Conservation (phyloP, 2,888 invertebrate genomes). For the Elaeidobius kamerunicus region DNA sequence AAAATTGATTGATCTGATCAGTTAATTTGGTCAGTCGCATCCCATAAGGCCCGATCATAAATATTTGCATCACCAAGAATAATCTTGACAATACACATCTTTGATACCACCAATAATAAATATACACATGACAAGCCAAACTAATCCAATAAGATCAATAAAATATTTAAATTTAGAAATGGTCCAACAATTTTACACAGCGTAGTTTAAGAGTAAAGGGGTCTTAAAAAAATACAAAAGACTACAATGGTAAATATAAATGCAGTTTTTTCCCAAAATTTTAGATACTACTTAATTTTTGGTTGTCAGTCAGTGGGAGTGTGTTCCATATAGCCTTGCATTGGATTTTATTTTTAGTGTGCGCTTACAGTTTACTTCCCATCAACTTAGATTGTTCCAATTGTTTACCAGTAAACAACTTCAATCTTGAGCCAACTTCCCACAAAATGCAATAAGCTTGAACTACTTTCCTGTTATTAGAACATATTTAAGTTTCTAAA, state of each 20-base stretch:
- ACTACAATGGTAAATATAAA: constrained; percentile 41
- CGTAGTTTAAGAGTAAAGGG: constrained; percentile 25
- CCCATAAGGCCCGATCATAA: neutral
- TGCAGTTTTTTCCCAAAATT: neutral
- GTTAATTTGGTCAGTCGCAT: constrained; percentile 2
- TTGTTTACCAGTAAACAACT: neutral
- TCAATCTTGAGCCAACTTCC: too few species aligned
- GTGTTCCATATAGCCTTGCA: neutral
- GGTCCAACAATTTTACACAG: constrained; percentile 40
- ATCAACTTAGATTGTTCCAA: neutral
- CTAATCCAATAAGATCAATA: neutral
- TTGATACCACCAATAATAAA: constrained; percentile 10
- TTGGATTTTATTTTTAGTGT: neutral
- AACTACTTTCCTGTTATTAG: too few species aligned
- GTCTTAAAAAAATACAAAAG: constrained; percentile 52
- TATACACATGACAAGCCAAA: neutral
- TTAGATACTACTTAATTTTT: constrained; percentile 4
- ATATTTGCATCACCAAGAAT: neutral
- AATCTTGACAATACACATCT: constrained; percentile 25
- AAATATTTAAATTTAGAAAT: constrained; percentile 39
- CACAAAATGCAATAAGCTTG: too few species aligned
- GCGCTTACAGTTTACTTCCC: neutral
- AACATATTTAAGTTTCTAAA: neutral
- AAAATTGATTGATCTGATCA: constrained; percentile 3
- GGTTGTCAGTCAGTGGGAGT: constrained; percentile 7